Conservation (phyloP, 2,797 vertebrate species). For the Erpetoichthys calabaricus region DNA sequence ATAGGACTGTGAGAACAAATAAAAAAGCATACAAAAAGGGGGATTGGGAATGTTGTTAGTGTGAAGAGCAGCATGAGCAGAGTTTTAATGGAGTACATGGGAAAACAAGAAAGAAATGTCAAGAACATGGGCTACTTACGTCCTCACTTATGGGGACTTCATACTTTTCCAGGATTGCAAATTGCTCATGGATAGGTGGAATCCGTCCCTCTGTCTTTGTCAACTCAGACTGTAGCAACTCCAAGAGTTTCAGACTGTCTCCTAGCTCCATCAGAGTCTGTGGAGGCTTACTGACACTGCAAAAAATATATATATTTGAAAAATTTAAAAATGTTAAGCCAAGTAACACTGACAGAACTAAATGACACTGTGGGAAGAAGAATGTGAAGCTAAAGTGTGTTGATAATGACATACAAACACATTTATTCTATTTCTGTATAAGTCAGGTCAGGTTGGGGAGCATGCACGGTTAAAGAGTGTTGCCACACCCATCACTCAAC, state of each 20-base stretch:
- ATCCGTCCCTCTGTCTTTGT: slow-evolving; percentile 48
- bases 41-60: no score
- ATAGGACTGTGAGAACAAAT: no score
- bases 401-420: no score
- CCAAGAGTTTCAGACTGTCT: slow-evolving; percentile 49
- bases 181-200: slow-evolving; percentile 62
- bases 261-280: slow-evolving; percentile 51
- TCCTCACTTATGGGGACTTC: slow-evolving; percentile 52
- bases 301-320: neutral
- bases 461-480: no score
- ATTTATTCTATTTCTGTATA: no score
- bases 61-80: no score
- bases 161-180: slow-evolving; percentile 64
- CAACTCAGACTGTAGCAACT: slow-evolving; percentile 49
- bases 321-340: no score
- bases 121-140: slow-evolving; percentile 33
- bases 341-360: neutral
- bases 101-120: no score
- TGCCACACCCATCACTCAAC: no score
- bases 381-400: neutral
- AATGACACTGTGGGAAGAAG: neutral
- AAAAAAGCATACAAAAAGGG: no score
- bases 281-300: slow-evolving; percentile 43
- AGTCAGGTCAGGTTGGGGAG: no score
- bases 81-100: no score